Conservation (phyloP, 2,888 invertebrate species). For the Pasiphila rectangulata region DNA sequence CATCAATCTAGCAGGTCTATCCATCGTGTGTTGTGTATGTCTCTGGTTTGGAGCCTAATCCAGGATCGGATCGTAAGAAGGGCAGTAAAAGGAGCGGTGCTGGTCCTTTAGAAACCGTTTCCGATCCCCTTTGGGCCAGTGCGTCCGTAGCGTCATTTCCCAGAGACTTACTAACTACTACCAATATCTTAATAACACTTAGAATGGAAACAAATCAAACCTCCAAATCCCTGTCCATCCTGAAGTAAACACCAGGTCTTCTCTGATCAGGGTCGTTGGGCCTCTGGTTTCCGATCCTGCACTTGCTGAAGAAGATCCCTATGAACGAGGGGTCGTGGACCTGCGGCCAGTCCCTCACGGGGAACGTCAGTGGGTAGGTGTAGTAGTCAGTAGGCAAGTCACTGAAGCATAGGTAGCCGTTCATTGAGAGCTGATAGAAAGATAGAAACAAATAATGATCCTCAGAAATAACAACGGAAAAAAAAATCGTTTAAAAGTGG, state of each 20-base stretch:
- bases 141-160: no score
- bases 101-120: no score
- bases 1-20: no score
- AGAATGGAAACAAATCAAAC: no score
- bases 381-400: constrained; percentile 93
- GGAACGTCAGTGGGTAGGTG: constrained; percentile 92
- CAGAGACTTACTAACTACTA: no score
- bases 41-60: no score
- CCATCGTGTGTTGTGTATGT: no score
- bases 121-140: no score
- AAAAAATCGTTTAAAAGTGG: not conserved
- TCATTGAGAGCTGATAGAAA: constrained; percentile 84
- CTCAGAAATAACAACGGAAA: not conserved
- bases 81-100: no score
- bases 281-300: constrained; percentile 87
- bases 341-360: constrained; percentile 91
- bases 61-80: no score
- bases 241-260: constrained; percentile 91
- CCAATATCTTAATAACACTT: no score
- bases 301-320: constrained; percentile 95
- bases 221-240: constrained; percentile 80
- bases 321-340: constrained; percentile 95
- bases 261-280: constrained; percentile 88
- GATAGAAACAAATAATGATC: not conserved
- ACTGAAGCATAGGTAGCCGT: constrained; percentile 93